These are phyloP conservation scores for Manis crassicaudata DNA, from an alignment of 2,797 vertebrate species.

Conservation along the genomic window DNA sequence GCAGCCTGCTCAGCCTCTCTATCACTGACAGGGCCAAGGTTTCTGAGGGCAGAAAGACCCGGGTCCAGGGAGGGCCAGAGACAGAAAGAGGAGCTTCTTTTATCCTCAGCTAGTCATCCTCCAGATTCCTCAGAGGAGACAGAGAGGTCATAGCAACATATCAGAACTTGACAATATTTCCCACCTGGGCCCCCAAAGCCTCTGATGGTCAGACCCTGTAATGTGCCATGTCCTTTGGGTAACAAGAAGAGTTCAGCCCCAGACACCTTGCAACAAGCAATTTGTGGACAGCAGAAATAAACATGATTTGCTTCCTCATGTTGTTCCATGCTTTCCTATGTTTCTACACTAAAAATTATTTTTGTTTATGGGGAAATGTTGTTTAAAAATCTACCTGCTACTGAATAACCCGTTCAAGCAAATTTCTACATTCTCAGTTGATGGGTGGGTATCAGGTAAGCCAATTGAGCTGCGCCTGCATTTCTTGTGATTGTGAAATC, in stretches of 20 bases:
- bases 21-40: not conserved
- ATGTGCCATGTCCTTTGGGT: not conserved
- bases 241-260: not conserved
- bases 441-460: not conserved
- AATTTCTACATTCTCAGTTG: not conserved
- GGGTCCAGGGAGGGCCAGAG: fast-evolving
- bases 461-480: not conserved
- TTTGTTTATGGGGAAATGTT: not conserved
- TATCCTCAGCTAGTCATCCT: not conserved
- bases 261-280: not conserved
- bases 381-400: not conserved
- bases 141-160: not conserved
- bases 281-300: not conserved
- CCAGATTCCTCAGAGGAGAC: not conserved
- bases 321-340: not conserved
- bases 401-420: not conserved
- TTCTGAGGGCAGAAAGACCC: slow-evolving; percentile 7
- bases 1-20: not conserved
- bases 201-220: not conserved
- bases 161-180: not conserved
- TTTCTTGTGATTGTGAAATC: not conserved
- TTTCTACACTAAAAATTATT: not conserved
- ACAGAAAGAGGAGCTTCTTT: not conserved
- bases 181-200: not conserved
- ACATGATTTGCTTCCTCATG: not conserved